These are phyloP conservation scores for Alcedo atthis DNA, from an alignment of 2,797 vertebrate species.

Conservation along the genomic window DNA sequence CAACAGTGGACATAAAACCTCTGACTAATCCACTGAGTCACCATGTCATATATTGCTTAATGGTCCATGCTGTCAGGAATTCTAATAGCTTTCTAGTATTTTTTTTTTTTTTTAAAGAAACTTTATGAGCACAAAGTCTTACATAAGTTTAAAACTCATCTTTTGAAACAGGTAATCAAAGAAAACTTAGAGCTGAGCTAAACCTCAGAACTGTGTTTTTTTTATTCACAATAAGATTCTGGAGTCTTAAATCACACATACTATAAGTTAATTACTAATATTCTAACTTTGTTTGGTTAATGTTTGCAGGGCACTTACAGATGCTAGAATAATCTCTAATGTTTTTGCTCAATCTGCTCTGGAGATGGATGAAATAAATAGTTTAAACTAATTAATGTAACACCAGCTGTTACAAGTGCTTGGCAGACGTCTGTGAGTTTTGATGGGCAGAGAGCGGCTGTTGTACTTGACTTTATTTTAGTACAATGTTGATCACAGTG, in stretches of 20 bases:
- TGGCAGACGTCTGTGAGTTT: constrained; percentile 99
- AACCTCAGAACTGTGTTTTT: constrained; percentile 3
- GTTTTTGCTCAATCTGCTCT: constrained; percentile 99
- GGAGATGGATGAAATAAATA: constrained; percentile 99
- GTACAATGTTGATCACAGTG: constrained; percentile 96
- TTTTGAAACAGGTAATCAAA: constrained; percentile 40
- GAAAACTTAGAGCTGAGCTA: constrained; percentile 40
- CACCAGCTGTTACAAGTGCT: constrained; percentile 99
- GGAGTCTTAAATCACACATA: constrained; percentile 80
- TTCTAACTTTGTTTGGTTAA: constrained; percentile 92
- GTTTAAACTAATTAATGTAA: constrained; percentile 99
- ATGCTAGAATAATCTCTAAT: constrained; percentile 99
- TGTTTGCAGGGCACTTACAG: constrained; percentile 99
- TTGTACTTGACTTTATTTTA: constrained; percentile 95
- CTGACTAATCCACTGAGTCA: constrained; percentile 83
- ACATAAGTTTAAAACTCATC: constrained; percentile 58
- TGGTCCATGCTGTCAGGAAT: constrained; percentile 80
- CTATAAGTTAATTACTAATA: constrained; percentile 87
- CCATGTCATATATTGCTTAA: constrained; percentile 83
- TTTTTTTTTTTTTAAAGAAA: constrained; percentile 74
- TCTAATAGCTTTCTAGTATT: constrained; percentile 79
- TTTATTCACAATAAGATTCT: constrained; percentile 39
- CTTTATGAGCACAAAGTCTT: constrained; percentile 72
- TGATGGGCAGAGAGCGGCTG: constrained; percentile 95
- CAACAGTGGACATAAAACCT: constrained; percentile 81